Evolutionary conservation across 2,888 invertebrate genomes (phyloP).

Genomic region (Hypercompe scribonia): DNA sequence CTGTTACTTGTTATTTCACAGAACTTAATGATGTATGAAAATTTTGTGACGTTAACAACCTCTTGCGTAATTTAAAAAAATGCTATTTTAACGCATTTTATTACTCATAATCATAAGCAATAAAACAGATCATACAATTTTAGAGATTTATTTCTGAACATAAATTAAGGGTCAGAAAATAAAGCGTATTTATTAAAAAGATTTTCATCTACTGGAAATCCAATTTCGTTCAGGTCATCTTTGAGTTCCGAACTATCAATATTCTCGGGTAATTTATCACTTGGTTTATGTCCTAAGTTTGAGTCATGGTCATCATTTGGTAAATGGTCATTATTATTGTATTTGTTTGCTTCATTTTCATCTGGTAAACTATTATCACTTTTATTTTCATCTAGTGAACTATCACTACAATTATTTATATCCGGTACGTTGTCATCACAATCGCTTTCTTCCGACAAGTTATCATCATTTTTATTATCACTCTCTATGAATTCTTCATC

Average conservation of each 20-base stretch:
- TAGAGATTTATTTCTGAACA: neutral
- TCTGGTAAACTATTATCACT: neutral
- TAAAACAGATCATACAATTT: neutral
- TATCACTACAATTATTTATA: neutral
- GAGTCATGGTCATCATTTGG: neutral
- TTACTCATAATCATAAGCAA: too few species aligned
- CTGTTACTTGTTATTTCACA: too few species aligned
- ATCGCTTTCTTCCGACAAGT: neutral
- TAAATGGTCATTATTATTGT: neutral
- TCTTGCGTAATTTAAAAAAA: too few species aligned
- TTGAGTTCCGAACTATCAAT: neutral
- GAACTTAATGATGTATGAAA: too few species aligned
- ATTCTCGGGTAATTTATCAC: neutral
- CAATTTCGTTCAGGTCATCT: neutral
- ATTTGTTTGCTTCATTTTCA: neutral
- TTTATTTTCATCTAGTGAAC: neutral
- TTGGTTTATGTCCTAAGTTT: neutral
- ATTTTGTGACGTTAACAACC: too few species aligned
- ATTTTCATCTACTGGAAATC: neutral
- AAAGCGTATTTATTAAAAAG: neutral
- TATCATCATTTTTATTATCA: neutral
- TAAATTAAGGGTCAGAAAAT: neutral
- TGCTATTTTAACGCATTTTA: too few species aligned
- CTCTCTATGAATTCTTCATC: neutral
- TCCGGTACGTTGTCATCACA: neutral